Evolutionary conservation across 2,797 vertebrate genomes (phyloP).

Genomic region (Chaunax sp.): DNA sequence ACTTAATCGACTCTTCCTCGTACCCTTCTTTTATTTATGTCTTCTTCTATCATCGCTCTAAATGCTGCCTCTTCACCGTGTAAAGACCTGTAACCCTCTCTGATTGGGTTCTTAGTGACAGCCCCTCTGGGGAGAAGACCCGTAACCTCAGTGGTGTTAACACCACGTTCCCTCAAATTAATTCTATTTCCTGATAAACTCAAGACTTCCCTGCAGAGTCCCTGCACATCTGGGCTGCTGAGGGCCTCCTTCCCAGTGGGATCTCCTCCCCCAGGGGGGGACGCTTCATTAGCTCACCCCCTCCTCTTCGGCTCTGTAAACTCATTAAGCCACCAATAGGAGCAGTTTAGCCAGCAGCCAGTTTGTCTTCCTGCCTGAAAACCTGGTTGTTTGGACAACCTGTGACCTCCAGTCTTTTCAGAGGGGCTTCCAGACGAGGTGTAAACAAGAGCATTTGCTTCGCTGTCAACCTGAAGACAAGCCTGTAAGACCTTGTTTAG

Average conservation of each 20-base stretch:
- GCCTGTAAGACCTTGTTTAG: conserved; percentile 45
- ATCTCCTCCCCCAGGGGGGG: conserved; percentile 13
- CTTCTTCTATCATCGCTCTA: too few species aligned
- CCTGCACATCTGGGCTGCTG: conserved; percentile 61
- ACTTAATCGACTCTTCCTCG: not conserved
- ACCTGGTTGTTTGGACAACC: conserved; percentile 73
- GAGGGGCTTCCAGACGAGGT: conserved; percentile 47
- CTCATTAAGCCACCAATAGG: conserved; percentile 68
- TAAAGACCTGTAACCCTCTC: too few species aligned
- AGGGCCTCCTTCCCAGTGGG: conserved; percentile 39
- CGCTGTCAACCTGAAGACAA: conserved; percentile 41
- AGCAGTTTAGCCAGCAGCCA: conserved; percentile 56
- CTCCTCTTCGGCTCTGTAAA: conserved; percentile 54
- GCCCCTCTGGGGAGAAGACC: too few species aligned
- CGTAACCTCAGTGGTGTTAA: conserved; percentile 48
- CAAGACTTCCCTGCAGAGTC: conserved; percentile 40
- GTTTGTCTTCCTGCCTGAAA: conserved; percentile 43
- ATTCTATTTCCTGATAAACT: conserved; percentile 44
- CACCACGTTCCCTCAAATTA: conserved; percentile 39
- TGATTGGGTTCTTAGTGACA: too few species aligned
- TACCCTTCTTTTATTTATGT: too few species aligned
- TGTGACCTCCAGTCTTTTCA: conserved; percentile 62
- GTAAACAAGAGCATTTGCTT: conserved; percentile 62
- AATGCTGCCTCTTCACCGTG: too few species aligned
- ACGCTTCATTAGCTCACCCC: conserved; percentile 51